Evolutionary conservation across 2,888 invertebrate genomes (phyloP).

Genomic region (Blastobasis lacticolella): DNA sequence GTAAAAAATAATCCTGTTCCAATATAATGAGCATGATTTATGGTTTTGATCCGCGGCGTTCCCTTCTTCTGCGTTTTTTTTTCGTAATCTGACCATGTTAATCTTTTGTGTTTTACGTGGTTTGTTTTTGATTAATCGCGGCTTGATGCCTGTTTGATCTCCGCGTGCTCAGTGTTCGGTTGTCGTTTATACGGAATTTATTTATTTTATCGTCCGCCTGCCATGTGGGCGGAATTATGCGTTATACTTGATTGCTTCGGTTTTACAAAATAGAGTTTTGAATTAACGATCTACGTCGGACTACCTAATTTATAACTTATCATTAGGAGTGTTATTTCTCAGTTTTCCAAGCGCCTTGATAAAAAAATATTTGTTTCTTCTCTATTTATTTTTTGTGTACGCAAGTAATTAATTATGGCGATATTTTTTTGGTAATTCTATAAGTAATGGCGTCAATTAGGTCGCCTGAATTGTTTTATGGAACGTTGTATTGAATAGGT

Average conservation of each 20-base stretch:
- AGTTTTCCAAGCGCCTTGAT: no score
- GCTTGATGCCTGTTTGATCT: slow-evolving; percentile 42
- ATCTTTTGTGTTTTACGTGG: slow-evolving; percentile 57
- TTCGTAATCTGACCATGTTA: slow-evolving; percentile 65
- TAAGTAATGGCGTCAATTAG: no score
- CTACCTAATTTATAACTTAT: no score
- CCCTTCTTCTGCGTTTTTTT: slow-evolving; percentile 42
- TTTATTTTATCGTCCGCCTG: neutral
- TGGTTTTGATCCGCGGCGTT: slow-evolving; percentile 62
- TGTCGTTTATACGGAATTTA: slow-evolving; percentile 3
- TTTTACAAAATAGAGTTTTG: no score
- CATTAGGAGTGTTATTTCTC: no score
- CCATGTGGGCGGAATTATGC: neutral
- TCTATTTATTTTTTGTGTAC: no score
- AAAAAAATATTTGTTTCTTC: no score
- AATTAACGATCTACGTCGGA: no score
- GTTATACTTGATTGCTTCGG: neutral
- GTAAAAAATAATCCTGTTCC: slow-evolving; percentile 73
- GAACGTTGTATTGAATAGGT: no score
- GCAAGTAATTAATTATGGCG: no score
- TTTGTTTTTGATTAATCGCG: slow-evolving; percentile 58
- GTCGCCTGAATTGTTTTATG: no score
- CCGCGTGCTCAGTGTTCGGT: slow-evolving; percentile 10
- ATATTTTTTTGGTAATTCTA: no score
- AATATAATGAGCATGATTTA: slow-evolving; percentile 74